These are phyloP conservation scores for Asbolus verrucosus DNA, from an alignment of 1,140 invertebrate species.

Conservation along the genomic window DNA sequence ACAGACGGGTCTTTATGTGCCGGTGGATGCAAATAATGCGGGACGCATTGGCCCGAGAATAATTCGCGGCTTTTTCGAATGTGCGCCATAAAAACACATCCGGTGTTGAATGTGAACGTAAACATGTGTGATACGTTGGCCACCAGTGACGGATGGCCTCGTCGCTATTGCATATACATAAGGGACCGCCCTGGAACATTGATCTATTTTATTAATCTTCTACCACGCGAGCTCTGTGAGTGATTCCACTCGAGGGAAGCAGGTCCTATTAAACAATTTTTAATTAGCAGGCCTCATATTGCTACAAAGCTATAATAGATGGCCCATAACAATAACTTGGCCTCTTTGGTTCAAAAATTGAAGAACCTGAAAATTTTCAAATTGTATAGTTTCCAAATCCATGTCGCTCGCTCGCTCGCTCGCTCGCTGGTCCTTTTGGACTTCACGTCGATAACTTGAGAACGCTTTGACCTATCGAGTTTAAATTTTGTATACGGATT, in stretches of 20 bases:
- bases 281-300: too few relatives aligned
- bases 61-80: constrained; percentile 48
- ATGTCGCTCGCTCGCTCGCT: too few relatives aligned
- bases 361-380: too few relatives aligned
- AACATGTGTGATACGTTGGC: constrained; percentile 43
- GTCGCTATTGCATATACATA: constrained; percentile 31
- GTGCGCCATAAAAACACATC: constrained; percentile 46
- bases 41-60: constrained; percentile 40
- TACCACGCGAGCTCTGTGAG: constrained; percentile 12
- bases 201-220: constrained; percentile 21
- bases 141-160: constrained; percentile 23
- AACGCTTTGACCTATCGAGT: too few relatives aligned
- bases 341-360: too few relatives aligned
- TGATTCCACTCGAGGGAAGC: constrained; percentile 18
- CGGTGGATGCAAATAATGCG: background rate
- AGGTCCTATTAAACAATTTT: too few relatives aligned
- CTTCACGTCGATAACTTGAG: too few relatives aligned
- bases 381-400: too few relatives aligned
- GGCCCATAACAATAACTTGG: too few relatives aligned
- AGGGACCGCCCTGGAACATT: constrained; percentile 28
- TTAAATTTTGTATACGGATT: too few relatives aligned
- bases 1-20: constrained; percentile 5
- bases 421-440: too few relatives aligned
- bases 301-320: too few relatives aligned
- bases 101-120: constrained; percentile 43